These are phyloP conservation scores for Circaetus cinerascens DNA, from an alignment of 2,113 vertebrate species.

Conservation along the genomic window DNA sequence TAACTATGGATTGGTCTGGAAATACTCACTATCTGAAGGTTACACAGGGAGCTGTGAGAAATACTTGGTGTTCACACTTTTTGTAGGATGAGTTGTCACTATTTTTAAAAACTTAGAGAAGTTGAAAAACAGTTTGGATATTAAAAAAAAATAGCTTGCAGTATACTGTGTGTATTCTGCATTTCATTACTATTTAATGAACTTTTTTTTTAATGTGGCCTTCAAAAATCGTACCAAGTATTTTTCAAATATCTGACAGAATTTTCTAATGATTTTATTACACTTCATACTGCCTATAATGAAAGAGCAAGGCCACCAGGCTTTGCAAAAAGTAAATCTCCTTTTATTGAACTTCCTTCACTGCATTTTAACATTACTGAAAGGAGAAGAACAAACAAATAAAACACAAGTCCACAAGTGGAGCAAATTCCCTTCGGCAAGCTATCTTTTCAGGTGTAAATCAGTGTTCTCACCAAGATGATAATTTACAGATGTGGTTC, in stretches of 20 bases:
- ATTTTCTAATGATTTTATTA: not conserved
- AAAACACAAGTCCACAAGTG: not conserved
- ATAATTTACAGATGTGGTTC: not conserved
- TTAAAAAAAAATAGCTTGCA: not conserved
- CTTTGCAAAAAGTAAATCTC: not conserved
- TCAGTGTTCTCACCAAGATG: not conserved
- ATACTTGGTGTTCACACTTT: not conserved
- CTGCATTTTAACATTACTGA: not conserved
- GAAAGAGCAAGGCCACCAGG: not conserved
- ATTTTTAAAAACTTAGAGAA: not conserved
- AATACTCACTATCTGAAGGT: not conserved
- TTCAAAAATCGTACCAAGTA: not conserved
- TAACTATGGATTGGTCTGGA: not conserved
- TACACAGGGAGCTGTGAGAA: not conserved
- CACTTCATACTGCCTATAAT: not conserved
- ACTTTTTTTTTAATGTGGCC: not conserved
- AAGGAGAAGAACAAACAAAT: not conserved
- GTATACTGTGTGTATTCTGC: not conserved
- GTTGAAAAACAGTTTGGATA: not conserved
- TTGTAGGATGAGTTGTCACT: not conserved
- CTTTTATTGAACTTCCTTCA: not conserved
- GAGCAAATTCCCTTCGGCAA: not conserved
- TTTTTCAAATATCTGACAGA: not conserved
- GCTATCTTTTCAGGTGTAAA: not conserved
- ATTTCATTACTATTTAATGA: not conserved